Evolutionary conservation across 1,140 invertebrate species (phyloP).

Genomic region (Liolophura sinensis): DNA sequence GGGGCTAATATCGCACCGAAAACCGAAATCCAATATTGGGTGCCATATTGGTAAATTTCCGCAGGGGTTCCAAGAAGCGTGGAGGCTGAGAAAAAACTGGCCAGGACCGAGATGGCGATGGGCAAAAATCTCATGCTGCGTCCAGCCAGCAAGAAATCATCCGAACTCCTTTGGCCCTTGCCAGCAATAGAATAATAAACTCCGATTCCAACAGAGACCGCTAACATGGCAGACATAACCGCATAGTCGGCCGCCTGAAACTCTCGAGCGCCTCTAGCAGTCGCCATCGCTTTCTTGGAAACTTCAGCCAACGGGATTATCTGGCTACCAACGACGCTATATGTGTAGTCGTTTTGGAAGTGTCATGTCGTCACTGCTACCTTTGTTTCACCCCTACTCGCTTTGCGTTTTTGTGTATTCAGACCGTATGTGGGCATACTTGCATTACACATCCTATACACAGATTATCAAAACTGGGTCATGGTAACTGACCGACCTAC

Average conservation of each 20-base stretch:
- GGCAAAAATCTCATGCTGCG: conserved; percentile 72
- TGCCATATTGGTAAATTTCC: conserved; percentile 48
- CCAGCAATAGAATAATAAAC: conserved; percentile 80
- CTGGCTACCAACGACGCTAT: too few relatives aligned
- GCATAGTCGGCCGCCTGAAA: conserved; percentile 33
- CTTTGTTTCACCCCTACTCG: too few relatives aligned
- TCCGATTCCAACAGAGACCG: conserved; percentile 68
- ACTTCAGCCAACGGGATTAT: too few relatives aligned
- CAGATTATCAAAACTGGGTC: too few relatives aligned
- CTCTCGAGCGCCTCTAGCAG: too few relatives aligned
- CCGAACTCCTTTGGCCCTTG: conserved; percentile 80
- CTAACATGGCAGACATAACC: conserved; percentile 21
- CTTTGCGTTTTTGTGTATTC: too few relatives aligned
- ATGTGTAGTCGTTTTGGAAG: too few relatives aligned
- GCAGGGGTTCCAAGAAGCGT: conserved; percentile 62
- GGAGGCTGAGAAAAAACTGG: conserved; percentile 86
- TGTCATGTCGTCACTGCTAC: too few relatives aligned
- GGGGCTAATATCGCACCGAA: conserved; percentile 36
- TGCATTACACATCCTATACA: too few relatives aligned
- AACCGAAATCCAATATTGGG: conserved; percentile 41
- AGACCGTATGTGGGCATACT: too few relatives aligned
- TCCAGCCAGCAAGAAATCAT: conserved; percentile 76
- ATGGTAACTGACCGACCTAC: too few relatives aligned
- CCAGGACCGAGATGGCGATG: conserved; percentile 36
- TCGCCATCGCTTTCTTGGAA: too few relatives aligned